Evolutionary conservation across 92 coral and sea anemone genomes (phyloP).

Genomic region (Meandrina meandrites): DNA sequence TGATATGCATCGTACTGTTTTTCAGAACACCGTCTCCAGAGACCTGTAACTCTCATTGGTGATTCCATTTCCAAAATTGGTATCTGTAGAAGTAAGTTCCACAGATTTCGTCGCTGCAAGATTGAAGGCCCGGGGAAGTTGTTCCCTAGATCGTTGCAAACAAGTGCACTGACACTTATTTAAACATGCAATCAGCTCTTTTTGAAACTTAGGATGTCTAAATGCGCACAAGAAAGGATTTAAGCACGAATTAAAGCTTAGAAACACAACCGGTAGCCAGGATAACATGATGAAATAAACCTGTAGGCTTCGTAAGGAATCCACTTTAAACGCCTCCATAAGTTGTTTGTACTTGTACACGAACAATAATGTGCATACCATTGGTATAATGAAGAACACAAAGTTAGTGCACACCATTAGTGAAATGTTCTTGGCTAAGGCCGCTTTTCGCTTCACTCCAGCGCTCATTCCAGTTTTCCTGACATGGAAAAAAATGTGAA

Average conservation of each 20-base stretch:
- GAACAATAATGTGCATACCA: slow-evolving; percentile 56
- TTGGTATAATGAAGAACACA: slow-evolving; percentile 50
- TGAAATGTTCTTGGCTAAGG: slow-evolving; percentile 66
- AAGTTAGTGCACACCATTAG: slow-evolving; percentile 62
- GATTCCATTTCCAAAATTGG: background rate
- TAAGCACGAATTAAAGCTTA: slow-evolving; percentile 63
- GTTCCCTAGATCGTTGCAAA: background rate
- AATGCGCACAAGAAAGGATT: slow-evolving; percentile 77
- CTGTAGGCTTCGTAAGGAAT: slow-evolving; percentile 32
- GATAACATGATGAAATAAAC: slow-evolving; percentile 53
- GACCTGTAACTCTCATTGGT: slow-evolving; percentile 10
- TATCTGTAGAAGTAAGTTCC: slow-evolving; percentile 11
- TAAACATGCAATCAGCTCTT: background rate
- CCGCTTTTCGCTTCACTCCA: slow-evolving; percentile 64
- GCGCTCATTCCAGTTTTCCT: slow-evolving; percentile 40
- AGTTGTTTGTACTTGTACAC: slow-evolving; percentile 38
- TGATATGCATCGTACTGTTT: too few relatives aligned
- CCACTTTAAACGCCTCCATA: slow-evolving; percentile 8
- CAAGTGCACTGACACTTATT: slow-evolving; percentile 15
- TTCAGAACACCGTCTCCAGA: slow-evolving; percentile 4
- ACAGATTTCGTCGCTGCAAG: slow-evolving; percentile 1
- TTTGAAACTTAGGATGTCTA: slow-evolving; percentile 58
- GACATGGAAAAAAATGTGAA: slow-evolving; percentile 53
- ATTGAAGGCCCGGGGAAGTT: slow-evolving; percentile 9
- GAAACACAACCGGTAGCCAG: slow-evolving; percentile 64